Percentiles rank a stretch among this genome's conserved stretches.
Evolutionary conservation across 2,888 invertebrate genomes (phyloP).

Genomic region (Tipula vernalis): DNA sequence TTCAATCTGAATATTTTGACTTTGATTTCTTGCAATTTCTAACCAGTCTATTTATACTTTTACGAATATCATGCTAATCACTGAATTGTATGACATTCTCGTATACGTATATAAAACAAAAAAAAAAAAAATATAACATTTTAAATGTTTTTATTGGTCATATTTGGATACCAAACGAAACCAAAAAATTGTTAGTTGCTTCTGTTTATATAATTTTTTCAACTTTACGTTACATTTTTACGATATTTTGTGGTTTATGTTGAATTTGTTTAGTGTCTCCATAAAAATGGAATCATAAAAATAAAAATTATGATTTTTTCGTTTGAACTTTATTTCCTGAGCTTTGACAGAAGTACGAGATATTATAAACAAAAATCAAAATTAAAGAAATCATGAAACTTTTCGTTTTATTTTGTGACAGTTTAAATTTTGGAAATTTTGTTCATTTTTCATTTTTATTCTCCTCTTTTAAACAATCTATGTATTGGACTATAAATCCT

Average conservation of each 20-base stretch:
- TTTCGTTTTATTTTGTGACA: not conserved
- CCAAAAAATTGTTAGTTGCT: not conserved
- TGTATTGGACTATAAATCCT: not conserved
- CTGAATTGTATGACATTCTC: too few species aligned
- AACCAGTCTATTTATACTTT: too few species aligned
- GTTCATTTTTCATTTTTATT: not conserved
- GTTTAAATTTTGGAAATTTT: not conserved
- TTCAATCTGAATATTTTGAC: too few species aligned
- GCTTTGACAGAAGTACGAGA: not conserved
- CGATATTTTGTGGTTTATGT: not conserved
- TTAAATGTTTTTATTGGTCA: not conserved
- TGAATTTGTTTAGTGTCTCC: not conserved
- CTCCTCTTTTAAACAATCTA: not conserved
- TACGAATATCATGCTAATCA: too few species aligned
- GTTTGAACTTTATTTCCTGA: not conserved
- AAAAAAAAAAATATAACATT: not conserved
- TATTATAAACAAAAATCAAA: not conserved
- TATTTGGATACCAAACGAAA: not conserved
- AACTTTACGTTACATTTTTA: not conserved
- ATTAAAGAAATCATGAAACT: not conserved
- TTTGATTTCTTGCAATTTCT: too few species aligned
- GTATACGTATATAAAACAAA: too few species aligned
- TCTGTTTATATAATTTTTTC: not conserved
- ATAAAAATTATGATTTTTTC: not conserved
- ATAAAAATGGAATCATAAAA: not conserved